A percentile compares a stretch with the other conserved stretches of the same genome.
Evolutionary conservation across 2,113 vertebrate genomes (phyloP).

Genomic region (Bambusicola thoracicus): DNA sequence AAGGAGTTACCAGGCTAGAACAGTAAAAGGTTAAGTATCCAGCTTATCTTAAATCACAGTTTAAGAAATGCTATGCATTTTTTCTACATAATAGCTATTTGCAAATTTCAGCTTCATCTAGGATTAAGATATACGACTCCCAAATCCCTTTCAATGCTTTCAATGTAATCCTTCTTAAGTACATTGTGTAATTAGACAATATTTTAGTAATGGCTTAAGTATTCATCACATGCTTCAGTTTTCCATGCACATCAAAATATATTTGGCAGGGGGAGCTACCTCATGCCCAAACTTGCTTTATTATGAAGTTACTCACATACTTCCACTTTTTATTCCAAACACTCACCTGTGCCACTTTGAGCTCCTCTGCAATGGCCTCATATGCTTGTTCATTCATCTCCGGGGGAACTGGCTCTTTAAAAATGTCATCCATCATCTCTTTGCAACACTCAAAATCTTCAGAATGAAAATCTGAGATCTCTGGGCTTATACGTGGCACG

Average conservation of each 20-base stretch:
- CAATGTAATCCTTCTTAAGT: not conserved
- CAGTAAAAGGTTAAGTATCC: not conserved
- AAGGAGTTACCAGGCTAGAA: not conserved
- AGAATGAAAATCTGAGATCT: slow-evolving; percentile 65
- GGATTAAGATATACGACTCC: not conserved
- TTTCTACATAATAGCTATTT: no score
- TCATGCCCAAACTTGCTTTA: not conserved
- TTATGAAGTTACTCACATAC: not conserved
- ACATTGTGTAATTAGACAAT: not conserved
- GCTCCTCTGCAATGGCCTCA: slow-evolving; percentile 89
- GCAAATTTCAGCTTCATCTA: not conserved
- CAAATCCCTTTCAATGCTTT: not conserved
- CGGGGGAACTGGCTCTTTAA: slow-evolving; percentile 84
- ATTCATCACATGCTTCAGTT: not conserved
- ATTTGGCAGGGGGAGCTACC: not conserved
- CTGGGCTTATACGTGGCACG: slow-evolving; percentile 83
- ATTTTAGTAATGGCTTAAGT: not conserved
- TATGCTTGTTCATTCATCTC: slow-evolving; percentile 89
- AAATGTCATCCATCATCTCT: slow-evolving; percentile 74
- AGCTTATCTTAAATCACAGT: not conserved
- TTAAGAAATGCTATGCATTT: not conserved
- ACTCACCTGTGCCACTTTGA: slow-evolving; percentile 87
- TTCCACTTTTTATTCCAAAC: not conserved
- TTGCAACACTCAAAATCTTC: not conserved
- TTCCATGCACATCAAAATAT: not conserved